Evolutionary conservation across 2,113 vertebrate genomes (phyloP).

Genomic region (Syrmaticus mikado): DNA sequence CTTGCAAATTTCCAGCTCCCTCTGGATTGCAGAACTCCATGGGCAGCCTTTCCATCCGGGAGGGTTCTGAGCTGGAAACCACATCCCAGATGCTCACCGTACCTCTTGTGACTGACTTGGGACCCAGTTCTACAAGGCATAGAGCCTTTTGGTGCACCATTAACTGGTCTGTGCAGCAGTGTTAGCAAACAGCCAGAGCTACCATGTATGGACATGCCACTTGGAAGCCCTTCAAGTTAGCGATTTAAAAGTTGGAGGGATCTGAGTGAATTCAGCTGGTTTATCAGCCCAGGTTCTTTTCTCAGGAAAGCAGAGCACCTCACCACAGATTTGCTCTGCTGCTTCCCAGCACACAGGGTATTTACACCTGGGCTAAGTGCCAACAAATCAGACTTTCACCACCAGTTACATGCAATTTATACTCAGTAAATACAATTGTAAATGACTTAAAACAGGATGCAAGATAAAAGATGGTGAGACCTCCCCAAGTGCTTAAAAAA

Average conservation of each 20-base stretch:
- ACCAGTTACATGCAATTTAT: not conserved
- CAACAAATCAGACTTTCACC: not conserved
- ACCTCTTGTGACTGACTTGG: rapidly evolving
- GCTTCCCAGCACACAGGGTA: not conserved
- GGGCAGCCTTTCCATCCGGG: not conserved
- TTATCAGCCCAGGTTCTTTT: not conserved
- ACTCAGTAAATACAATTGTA: not conserved
- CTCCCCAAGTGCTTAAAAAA: not conserved
- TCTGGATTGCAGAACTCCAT: not conserved
- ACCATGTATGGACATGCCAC: not conserved
- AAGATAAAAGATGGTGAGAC: not conserved
- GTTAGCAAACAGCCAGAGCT: not conserved
- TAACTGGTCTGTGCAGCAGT: not conserved
- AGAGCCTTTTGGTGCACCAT: not conserved
- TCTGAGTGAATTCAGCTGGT: not conserved
- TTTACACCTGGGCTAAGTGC: not conserved
- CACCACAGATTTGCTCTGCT: not conserved
- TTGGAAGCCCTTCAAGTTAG: not conserved
- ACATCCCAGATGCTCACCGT: not conserved
- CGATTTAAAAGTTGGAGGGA: not conserved
- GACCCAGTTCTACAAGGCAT: not conserved
- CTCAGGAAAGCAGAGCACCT: not conserved
- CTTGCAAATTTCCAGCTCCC: not conserved
- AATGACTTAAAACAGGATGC: not conserved
- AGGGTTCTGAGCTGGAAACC: not conserved